phyloP scores from a whole-genome alignment of 2,888 invertebrate species.

The Apodemia zela region DNA sequence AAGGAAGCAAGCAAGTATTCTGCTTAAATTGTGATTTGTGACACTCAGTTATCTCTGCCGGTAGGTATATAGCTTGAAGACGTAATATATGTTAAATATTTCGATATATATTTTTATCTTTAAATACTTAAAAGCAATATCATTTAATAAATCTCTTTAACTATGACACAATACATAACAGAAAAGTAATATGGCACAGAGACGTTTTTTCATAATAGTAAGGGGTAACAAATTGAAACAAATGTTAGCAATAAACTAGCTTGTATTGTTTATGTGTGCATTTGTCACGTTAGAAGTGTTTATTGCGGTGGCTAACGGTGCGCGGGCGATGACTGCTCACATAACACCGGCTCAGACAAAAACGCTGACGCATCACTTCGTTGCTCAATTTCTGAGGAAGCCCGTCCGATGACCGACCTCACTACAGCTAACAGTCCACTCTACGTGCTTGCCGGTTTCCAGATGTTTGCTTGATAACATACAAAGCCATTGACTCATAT shows the following conservation, averaged over 20 bases:
- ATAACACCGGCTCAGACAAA: constrained; percentile 44
- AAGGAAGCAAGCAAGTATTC: no score
- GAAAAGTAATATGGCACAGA: no score
- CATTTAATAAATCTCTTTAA: no score
- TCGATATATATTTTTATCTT: no score
- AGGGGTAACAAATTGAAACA: not conserved
- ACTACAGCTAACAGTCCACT: constrained; percentile 42
- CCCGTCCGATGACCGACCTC: constrained; percentile 36
- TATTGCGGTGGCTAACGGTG: constrained; percentile 54
- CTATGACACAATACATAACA: no score
- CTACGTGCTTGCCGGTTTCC: constrained; percentile 47
- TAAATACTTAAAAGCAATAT: no score
- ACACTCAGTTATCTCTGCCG: no score
- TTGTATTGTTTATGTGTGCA: constrained; percentile 11
- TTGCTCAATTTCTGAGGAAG: constrained; percentile 48
- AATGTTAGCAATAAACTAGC: not conserved
- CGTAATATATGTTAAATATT: no score
- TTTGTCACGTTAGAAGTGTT: constrained; percentile 22
- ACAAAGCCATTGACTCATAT: constrained; percentile 51
- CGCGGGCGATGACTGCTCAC: constrained; percentile 62
- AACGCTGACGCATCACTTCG: constrained; percentile 64
- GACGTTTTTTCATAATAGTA: no score
- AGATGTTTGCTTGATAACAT: constrained; percentile 59
- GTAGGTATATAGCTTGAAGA: no score
- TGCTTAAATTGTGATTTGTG: no score